Evolutionary conservation across 1,140 invertebrate genomes (phyloP).

Genomic region (Vanessa atalanta): DNA sequence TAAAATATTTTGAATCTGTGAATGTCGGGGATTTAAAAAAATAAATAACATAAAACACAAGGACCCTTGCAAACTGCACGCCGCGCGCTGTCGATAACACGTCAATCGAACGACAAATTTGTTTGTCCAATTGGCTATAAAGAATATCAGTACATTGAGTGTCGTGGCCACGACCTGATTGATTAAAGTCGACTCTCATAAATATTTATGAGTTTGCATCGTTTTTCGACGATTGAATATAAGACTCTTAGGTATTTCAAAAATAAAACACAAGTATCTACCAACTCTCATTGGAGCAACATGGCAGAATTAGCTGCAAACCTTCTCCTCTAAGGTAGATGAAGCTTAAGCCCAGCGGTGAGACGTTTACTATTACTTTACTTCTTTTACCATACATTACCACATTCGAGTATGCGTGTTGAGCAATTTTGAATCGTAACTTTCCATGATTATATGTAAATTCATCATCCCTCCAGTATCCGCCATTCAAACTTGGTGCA

Average conservation of each 20-base stretch:
- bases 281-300: too few species aligned
- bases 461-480: too few species aligned
- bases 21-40: neutral
- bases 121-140: conserved; percentile 34
- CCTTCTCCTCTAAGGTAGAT: too few species aligned
- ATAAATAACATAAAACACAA: neutral
- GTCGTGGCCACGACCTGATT: conserved; percentile 16
- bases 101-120: conserved; percentile 29
- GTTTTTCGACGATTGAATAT: conserved; percentile 1
- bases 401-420: too few species aligned
- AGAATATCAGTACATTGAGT: conserved; percentile 22
- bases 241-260: neutral
- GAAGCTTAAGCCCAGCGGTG: too few species aligned
- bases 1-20: neutral
- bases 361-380: too few species aligned
- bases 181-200: conserved; percentile 23
- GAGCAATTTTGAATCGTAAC: too few species aligned
- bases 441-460: too few species aligned
- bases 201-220: conserved; percentile 29
- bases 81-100: conserved; percentile 26
- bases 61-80: conserved; percentile 1
- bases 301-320: too few species aligned
- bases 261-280: too few species aligned
- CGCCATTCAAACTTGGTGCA: too few species aligned
- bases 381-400: too few species aligned